Evolutionary conservation across 2,888 invertebrate genomes (phyloP).

Genomic region (Ceratothoa steindachneri): DNA sequence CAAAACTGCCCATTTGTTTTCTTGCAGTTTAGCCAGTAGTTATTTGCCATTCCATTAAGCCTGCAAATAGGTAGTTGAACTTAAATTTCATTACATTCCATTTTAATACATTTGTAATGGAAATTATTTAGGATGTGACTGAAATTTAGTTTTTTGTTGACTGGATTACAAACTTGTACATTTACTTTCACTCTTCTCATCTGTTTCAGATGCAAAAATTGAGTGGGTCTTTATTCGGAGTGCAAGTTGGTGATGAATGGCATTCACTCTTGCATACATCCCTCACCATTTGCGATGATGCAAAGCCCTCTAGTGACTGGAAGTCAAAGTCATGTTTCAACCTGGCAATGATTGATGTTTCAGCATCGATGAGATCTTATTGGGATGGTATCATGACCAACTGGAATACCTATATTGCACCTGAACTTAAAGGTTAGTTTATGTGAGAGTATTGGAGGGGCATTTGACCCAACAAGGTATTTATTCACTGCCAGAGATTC

Average conservation of each 20-base stretch:
- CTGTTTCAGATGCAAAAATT: background rate
- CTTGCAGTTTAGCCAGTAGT: no score
- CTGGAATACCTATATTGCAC: constrained; percentile 28
- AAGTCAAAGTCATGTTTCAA: constrained; percentile 2
- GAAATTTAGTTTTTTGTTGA: no score
- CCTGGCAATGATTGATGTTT: constrained; percentile 27
- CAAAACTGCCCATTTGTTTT: no score
- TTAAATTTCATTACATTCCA: no score
- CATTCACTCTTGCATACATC: background rate
- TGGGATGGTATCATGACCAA: constrained; percentile 6
- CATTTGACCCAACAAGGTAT: background rate
- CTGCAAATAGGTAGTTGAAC: no score
- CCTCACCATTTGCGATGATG: background rate
- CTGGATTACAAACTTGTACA: no score
- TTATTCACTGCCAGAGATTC: no score
- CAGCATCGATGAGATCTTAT: constrained; percentile 19
- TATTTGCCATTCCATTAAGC: no score
- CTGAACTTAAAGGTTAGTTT: constrained; percentile 14
- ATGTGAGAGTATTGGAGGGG: background rate
- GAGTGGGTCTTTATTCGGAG: background rate
- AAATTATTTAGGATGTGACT: no score
- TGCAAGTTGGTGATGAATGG: background rate
- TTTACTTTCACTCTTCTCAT: no score
- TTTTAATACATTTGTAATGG: no score
- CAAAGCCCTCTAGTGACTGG: background rate